These are phyloP conservation scores for Microcebus griseorufus DNA, from an alignment of 2,113 vertebrate species.

Conservation along the genomic window DNA sequence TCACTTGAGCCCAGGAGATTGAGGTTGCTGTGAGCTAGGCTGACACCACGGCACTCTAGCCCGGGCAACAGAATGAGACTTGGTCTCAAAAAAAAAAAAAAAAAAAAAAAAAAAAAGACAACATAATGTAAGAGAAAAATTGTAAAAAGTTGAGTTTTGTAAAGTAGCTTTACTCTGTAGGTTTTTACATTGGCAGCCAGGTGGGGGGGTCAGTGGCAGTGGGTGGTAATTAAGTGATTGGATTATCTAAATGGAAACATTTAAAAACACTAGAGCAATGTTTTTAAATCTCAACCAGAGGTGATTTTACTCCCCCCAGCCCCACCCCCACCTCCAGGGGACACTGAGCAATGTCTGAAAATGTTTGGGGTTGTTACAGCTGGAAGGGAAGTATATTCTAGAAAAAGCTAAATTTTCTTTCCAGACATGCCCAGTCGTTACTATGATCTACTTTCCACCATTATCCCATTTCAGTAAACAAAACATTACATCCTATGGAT, in stretches of 20 bases:
- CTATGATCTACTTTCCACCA: conserved; percentile 21
- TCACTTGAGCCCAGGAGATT: too few relatives aligned
- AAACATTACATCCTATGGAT: not conserved
- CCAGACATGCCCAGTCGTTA: not conserved
- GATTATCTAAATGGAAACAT: not conserved
- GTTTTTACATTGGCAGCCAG: not conserved
- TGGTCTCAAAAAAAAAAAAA: too few relatives aligned
- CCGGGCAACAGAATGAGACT: too few relatives aligned
- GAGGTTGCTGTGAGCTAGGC: too few relatives aligned
- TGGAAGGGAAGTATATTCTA: not conserved
- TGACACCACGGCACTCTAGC: too few relatives aligned
- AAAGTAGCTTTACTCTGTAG: not conserved
- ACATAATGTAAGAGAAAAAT: not conserved
- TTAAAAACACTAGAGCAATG: not conserved
- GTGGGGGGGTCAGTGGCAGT: not conserved
- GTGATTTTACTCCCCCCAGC: not conserved
- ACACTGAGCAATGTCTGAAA: not conserved
- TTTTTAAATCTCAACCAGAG: not conserved
- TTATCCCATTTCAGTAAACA: not conserved
- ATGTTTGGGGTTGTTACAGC: not conserved
- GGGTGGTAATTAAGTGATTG: not conserved
- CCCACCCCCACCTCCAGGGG: not conserved
- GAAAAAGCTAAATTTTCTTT: not conserved
- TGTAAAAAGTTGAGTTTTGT: not conserved
- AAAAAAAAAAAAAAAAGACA: too few relatives aligned